Percentiles rank a stretch among this genome's conserved stretches.
phyloP scores from a whole-genome alignment of 2,113 vertebrate species.

The Rynchops niger region DNA sequence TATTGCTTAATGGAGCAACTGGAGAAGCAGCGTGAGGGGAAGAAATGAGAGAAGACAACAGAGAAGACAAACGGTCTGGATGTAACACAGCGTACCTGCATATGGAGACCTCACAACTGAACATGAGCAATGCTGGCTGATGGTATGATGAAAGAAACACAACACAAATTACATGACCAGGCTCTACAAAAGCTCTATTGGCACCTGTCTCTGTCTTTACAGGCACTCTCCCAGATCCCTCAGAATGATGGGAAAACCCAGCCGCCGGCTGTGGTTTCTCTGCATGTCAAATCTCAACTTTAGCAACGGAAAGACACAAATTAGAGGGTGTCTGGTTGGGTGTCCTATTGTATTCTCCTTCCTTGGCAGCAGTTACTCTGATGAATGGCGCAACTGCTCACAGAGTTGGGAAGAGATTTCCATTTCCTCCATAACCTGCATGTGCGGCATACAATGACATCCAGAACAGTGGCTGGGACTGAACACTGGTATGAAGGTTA shows the following conservation, averaged over 20 bases:
- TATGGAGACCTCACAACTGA: not conserved
- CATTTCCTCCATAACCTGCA: not conserved
- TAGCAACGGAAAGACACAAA: not conserved
- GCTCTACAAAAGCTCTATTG: not conserved
- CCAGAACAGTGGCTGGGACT: not conserved
- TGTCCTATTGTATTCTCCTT: not conserved
- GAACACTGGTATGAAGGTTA: not conserved
- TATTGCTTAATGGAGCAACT: not conserved
- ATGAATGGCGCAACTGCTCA: not conserved
- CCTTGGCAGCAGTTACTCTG: not conserved
- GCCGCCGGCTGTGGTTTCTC: not conserved
- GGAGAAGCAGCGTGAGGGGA: not conserved
- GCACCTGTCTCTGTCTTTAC: not conserved
- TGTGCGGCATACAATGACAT: not conserved
- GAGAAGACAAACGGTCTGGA: not conserved
- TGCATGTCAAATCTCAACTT: not conserved
- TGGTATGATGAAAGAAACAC: not conserved
- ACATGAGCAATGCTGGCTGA: not conserved
- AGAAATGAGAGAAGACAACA: not conserved
- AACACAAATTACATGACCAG: not conserved
- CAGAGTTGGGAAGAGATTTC: not conserved
- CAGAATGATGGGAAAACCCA: not conserved
- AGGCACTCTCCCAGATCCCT: not conserved
- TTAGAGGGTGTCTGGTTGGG: not conserved
- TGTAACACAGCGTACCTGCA: accelerated